Evolutionary conservation across 2,113 vertebrate genomes (phyloP).

Genomic region (Callaeas wilsoni): DNA sequence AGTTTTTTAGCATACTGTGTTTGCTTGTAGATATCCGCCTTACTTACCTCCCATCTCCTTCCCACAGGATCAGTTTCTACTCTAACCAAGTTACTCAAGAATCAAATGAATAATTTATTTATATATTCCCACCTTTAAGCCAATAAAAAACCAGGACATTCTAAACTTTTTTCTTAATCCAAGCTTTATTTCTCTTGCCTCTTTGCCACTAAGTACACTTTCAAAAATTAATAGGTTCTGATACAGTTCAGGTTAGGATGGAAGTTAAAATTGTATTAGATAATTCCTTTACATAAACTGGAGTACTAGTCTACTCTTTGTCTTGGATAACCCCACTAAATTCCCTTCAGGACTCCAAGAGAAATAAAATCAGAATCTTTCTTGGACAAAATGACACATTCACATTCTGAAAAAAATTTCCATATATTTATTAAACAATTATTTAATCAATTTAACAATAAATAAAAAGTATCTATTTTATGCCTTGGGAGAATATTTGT

Average conservation of each 20-base stretch:
- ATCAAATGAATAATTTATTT: neutral
- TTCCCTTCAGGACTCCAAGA: neutral
- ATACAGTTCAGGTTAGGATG: neutral
- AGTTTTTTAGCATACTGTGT: neutral
- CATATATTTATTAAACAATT: neutral
- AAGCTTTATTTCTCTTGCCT: neutral
- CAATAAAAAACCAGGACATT: neutral
- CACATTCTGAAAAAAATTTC: neutral
- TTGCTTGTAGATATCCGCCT: neutral
- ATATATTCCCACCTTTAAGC: neutral
- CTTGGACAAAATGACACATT: neutral
- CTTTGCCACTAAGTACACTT: neutral
- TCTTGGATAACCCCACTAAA: neutral
- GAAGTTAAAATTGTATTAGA: neutral
- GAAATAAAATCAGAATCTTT: neutral
- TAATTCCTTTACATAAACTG: neutral
- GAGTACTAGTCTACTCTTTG: neutral
- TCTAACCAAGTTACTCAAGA: neutral
- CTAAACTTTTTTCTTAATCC: neutral
- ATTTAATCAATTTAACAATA: neutral
- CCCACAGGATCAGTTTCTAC: neutral
- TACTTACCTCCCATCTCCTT: neutral
- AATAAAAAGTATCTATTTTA: neutral
- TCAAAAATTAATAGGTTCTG: neutral
- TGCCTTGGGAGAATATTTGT: neutral